Percentiles rank a stretch among this genome's conserved stretches.
These are phyloP conservation scores for Amblyjoppa fuscipennis DNA, from an alignment of 2,888 invertebrate genomes.

Conservation along the genomic window DNA sequence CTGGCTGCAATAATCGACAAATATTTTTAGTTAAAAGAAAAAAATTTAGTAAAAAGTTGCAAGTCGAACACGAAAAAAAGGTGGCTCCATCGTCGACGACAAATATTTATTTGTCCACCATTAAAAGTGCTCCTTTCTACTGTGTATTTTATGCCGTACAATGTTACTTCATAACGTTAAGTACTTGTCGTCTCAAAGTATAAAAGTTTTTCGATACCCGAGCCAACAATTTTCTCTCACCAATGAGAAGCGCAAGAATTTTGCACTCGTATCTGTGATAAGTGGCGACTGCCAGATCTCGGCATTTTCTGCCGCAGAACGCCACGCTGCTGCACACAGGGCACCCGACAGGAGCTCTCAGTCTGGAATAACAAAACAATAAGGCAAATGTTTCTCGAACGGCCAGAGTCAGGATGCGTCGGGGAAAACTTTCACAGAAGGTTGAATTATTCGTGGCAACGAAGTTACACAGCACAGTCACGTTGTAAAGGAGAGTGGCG, in stretches of 20 bases:
- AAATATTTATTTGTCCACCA: too few relatives aligned
- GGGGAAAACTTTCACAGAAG: neutral
- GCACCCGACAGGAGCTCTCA: conserved; percentile 90
- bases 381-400: neutral
- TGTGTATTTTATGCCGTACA: too few relatives aligned
- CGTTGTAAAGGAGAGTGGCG: neutral
- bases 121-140: too few relatives aligned
- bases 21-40: neutral
- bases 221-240: conserved; percentile 81
- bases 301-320: conserved; percentile 90
- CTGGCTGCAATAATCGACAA: neutral
- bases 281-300: conserved; percentile 88
- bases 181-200: neutral
- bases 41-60: neutral
- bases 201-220: neutral
- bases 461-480: neutral
- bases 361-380: conserved; percentile 81
- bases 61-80: neutral
- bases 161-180: too few relatives aligned
- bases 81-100: too few relatives aligned
- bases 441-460: conserved; percentile 6
- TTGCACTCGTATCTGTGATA: conserved; percentile 93
- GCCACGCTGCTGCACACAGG: conserved; percentile 91
- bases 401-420: neutral
- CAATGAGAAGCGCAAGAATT: conserved; percentile 91